Percentiles rank a stretch among this genome's conserved stretches.
Conservation (phyloP, 1,140 invertebrate genomes). For the Drosophila chauvacae region DNA sequence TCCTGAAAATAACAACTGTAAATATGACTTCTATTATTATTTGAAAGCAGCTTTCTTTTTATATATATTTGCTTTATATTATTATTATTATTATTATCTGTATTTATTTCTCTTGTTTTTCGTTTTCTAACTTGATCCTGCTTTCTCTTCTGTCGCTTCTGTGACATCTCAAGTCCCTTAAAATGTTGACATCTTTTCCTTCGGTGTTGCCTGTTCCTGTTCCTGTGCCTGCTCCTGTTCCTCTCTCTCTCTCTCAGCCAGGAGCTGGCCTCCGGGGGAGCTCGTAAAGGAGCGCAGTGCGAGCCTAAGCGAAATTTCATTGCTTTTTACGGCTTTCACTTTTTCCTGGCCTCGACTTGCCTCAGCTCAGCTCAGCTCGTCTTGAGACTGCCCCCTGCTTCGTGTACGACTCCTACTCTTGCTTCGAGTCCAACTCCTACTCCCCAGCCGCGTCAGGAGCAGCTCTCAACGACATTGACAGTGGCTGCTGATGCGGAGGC, state of each 20-base stretch:
- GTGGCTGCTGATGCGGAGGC: slow-evolving; percentile 5
- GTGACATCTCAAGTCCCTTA: too few species aligned
- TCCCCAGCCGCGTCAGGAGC: not conserved
- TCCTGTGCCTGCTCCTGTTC: not conserved
- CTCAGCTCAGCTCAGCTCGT: slow-evolving; percentile 3
- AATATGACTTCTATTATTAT: too few species aligned
- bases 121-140: not conserved
- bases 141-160: too few species aligned
- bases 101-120: not conserved
- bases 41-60: too few species aligned
- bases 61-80: too few species aligned
- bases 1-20: not conserved
- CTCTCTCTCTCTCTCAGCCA: not conserved
- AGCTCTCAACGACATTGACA: slow-evolving; percentile 30
- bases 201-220: slow-evolving; percentile 4
- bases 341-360: slow-evolving; percentile 2
- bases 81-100: too few species aligned
- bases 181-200: not conserved
- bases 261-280: slow-evolving; percentile 12
- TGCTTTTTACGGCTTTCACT: slow-evolving; percentile 69
- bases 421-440: not conserved
- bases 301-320: slow-evolving; percentile 75
- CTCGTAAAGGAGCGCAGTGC: slow-evolving; percentile 60
- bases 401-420: not conserved
- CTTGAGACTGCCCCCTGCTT: slow-evolving; percentile 15